Conservation (phyloP, 2,113 vertebrate species). For the Nannospalax galili region DNA sequence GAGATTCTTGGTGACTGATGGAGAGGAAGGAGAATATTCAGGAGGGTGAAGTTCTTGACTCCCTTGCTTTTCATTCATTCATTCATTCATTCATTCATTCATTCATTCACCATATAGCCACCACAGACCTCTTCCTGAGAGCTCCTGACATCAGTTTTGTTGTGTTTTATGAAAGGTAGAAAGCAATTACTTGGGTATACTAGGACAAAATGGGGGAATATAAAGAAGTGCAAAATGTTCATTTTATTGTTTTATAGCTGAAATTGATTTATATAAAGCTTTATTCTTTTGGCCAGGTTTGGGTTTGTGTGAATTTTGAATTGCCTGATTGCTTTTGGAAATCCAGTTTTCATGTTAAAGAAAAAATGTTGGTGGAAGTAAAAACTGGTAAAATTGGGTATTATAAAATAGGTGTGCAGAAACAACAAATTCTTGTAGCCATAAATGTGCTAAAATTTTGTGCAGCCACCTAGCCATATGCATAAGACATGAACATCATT, state of each 20-base stretch:
- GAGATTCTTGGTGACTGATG: not conserved
- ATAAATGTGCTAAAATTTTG: not conserved
- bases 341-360: constrained; percentile 11
- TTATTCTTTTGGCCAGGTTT: not conserved
- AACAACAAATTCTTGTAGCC: constrained; percentile 1
- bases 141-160: not conserved
- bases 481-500: not conserved
- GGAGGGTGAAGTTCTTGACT: not conserved
- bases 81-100: too few species aligned
- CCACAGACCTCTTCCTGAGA: not conserved
- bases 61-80: not conserved
- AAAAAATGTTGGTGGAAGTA: not conserved
- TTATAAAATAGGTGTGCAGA: not conserved
- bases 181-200: not conserved
- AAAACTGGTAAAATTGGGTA: not conserved
- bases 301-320: constrained; percentile 26
- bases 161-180: not conserved
- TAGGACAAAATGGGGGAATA: not conserved
- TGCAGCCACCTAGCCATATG: not conserved
- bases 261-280: not conserved
- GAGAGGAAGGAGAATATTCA: not conserved
- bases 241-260: not conserved
- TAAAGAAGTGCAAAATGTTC: not conserved
- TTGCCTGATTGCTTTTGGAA: constrained; percentile 1
- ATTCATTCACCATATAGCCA: not conserved